Evolutionary conservation across 2,888 invertebrate genomes (phyloP), one percentile per base, ranked within the genome.

Genomic region (Hirtodrosophila cameraria): DNA sequence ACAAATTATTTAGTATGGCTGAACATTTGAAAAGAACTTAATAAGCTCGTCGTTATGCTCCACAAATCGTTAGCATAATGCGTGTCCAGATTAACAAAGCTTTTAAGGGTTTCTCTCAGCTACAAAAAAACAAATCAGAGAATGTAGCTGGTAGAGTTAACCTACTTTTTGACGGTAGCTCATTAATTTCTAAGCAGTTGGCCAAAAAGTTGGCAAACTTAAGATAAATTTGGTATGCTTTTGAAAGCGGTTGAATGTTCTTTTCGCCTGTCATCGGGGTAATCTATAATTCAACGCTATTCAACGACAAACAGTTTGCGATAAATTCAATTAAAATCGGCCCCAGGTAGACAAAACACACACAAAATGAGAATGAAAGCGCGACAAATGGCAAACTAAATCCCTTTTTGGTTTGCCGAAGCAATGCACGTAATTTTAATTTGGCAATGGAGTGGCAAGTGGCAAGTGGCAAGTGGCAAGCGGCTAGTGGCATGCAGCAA

Each of bases 301-400:
- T n/a, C 43, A 50, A 42, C 57, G 57, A 72, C 54, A 66, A 53
- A 52, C 35, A 53, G 9, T 45, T 42, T 41, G 55, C 66, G 57
- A 80, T 70, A 83, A 80, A 77, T 86, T 81, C 85, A 84, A 82
- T 81, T 81, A 77, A 72, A 83, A 79, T 18, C 36, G 61, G 57
- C 70, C 46, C 38, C 57, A 84, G 75, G 71, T 66, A 33, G 48
- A 11, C 43, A n/a, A 27, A 20, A 16, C 23, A 46, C n/a, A n/a
- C n/a, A n/a, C n/a, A n/a, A n/a, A n/a, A n/a, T n/a, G n/a, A n/a
- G n/a, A 43, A 30, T 30, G 42, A 12, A 54, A 28, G 31, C 12
- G 16, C 49, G 60, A 61, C 73, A 73, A 83, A 67, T 60, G 63
- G 41, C 52, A 28, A 57, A 54, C 65, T 45, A 41, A 79, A 71